Evolutionary conservation across 2,113 vertebrate species (phyloP).

Genomic region (Ameiurus melas): DNA sequence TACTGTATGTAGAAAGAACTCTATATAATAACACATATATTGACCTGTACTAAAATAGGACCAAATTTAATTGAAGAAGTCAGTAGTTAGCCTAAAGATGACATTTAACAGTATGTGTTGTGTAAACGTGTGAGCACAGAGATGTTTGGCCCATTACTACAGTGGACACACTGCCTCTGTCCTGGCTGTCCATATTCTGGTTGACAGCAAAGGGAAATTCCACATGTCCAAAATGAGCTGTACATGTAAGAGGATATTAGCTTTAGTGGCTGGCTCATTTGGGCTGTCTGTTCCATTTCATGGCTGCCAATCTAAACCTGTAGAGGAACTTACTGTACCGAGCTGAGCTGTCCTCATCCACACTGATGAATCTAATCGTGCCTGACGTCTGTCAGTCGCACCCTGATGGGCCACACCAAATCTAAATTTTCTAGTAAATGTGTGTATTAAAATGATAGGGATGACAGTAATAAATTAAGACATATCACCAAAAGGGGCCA

Average conservation of each 20-base stretch:
- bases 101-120: conserved; percentile 14
- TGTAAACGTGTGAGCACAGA: conserved; percentile 26
- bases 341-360: conserved; percentile 47
- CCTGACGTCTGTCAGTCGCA: conserved; percentile 72
- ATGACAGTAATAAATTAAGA: conserved; percentile 54
- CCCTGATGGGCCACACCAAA: conserved; percentile 53
- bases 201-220: conserved; percentile 55
- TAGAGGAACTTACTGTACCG: conserved; percentile 48
- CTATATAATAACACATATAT: no score
- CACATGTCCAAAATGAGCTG: conserved; percentile 59
- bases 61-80: no score
- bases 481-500: conserved; percentile 42
- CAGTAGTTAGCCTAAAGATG: conserved; percentile 45
- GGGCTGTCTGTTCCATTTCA: conserved; percentile 72
- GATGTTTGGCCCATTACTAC: conserved; percentile 25
- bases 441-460: conserved; percentile 46
- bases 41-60: no score
- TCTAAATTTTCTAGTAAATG: conserved; percentile 33
- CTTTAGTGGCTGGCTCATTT: conserved; percentile 62
- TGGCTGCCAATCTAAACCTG: conserved; percentile 61
- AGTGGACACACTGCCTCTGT: conserved; percentile 34
- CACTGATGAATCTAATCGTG: conserved; percentile 63
- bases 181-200: conserved; percentile 53
- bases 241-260: conserved; percentile 69
- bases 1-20: no score